Base-by-base conservation (phyloP, 2,888 invertebrate genomes). In the Pyrochroa serraticornis region DNA sequence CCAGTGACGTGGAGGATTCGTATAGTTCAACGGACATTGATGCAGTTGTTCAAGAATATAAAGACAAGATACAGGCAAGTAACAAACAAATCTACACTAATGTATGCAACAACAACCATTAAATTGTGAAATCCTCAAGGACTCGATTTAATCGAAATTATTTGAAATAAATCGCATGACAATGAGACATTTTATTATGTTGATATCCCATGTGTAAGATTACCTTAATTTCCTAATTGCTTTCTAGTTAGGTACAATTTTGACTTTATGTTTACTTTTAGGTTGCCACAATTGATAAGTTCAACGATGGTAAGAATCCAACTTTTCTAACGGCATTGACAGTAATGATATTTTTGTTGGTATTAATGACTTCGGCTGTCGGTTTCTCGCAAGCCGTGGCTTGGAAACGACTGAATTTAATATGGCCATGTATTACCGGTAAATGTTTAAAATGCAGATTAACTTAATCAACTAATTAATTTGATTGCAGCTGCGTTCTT, bases 1-100 rank as follows among this genome's bases (percentile, higher is more conserved):
- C 68, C 36, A 68, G 68, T 22, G 75, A 73, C 32, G 75, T 60
- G 39, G 86, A 84, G 37, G 82, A 80, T n/a, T 87, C 87, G 14
- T 87, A 87, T 61, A 88, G 86, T 62, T 89, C 88, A 0, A 90
- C 90, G 1, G 91, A 91, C 69, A 89, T 91, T 50, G 91, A 91
- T 73, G 88, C 88, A 1, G 88, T 88, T 9, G 90, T 91, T 0
- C 89, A 89, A 70, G 90, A 90, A 72, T 91, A 90, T 71, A 85
- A 85, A 58, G 90, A 90, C 70, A 84, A 85, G 67, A 82, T 90
- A 62, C 87, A 88, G 79, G 89, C 87, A 75, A 70, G 54, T 35
- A 46, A 39, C 7, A 31, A 6, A 37, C n/a, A n/a, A n/a, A n/a
- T n/a, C n/a, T n/a, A n/a, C n/a, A n/a, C n/a, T n/a, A n/a, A n/a